A percentile compares a stretch with the other conserved stretches of the same genome.
Evolutionary conservation across 2,888 invertebrate genomes (phyloP).

Genomic region (Eustalomyia histrio): DNA sequence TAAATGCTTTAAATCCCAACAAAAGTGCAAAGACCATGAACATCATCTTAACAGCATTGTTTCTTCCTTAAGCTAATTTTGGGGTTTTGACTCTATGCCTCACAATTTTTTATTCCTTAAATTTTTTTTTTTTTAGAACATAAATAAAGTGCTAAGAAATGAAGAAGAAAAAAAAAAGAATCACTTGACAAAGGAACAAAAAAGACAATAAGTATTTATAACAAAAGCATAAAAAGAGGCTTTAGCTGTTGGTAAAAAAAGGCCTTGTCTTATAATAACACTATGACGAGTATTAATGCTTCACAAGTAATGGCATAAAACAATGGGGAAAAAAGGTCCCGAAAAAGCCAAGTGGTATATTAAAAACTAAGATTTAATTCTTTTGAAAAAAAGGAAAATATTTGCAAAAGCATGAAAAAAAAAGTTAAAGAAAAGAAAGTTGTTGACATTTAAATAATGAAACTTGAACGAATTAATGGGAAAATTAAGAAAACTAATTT

Average conservation of each 20-base stretch:
- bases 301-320: slow-evolving; percentile 15
- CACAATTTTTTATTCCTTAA: slow-evolving; percentile 11
- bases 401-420: neutral
- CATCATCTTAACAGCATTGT: slow-evolving; percentile 57
- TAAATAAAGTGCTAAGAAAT: slow-evolving; percentile 45
- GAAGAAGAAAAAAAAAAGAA: slow-evolving; percentile 12
- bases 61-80: slow-evolving; percentile 57
- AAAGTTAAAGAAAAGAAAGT: slow-evolving; percentile 7
- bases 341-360: slow-evolving; percentile 29
- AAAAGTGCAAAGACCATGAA: slow-evolving; percentile 59
- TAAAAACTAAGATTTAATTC: slow-evolving; percentile 46
- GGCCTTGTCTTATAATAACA: slow-evolving; percentile 14
- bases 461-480: neutral
- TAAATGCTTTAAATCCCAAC: slow-evolving; percentile 55
- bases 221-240: slow-evolving; percentile 26
- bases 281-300: slow-evolving; percentile 36
- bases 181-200: slow-evolving; percentile 35
- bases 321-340: slow-evolving; percentile 20
- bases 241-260: slow-evolving; percentile 21
- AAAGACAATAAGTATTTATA: slow-evolving; percentile 19
- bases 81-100: slow-evolving; percentile 50
- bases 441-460: neutral
- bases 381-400: neutral
- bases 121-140: slow-evolving; percentile 9
- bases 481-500: neutral